Percentiles rank a stretch among this genome's conserved stretches.
phyloP scores from a whole-genome alignment of 2,797 vertebrate genomes.

The Tokudaia muenninki region DNA sequence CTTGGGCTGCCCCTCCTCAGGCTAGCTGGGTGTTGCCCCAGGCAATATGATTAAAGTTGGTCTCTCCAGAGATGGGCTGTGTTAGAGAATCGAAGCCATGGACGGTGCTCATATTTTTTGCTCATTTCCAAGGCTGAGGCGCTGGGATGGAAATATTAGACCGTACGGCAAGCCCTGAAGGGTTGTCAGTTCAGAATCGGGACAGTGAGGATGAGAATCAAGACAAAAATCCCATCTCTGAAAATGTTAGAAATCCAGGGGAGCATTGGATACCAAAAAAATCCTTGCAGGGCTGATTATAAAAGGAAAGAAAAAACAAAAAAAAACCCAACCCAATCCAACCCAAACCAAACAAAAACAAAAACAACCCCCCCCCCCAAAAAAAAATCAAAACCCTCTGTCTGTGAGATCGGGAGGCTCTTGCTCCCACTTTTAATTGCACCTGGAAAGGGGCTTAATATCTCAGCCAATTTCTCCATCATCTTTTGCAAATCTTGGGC shows the following conservation, averaged over 20 bases:
- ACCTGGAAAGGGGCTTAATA: conserved; percentile 88
- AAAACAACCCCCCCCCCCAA: neutral
- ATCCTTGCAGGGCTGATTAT: conserved; percentile 25
- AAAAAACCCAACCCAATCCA: no score
- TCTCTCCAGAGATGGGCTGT: conserved; percentile 74
- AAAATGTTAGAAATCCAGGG: conserved; percentile 26
- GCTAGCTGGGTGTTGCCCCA: conserved; percentile 73
- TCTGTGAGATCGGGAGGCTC: conserved; percentile 79
- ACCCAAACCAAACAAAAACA: neutral
- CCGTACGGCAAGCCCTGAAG: conserved; percentile 83
- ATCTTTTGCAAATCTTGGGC: conserved; percentile 90
- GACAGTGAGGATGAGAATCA: conserved; percentile 36
- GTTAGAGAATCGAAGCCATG: conserved; percentile 74
- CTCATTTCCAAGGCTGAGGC: conserved; percentile 81
- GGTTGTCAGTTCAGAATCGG: conserved; percentile 82
- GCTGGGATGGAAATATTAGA: conserved; percentile 84
- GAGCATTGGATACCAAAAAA: neutral
- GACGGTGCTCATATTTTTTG: conserved; percentile 37
- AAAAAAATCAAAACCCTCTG: conserved; percentile 32
- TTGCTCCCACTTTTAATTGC: conserved; percentile 86
- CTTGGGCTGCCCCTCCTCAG: conserved; percentile 66
- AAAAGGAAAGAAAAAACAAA: neutral
- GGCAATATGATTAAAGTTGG: conserved; percentile 75
- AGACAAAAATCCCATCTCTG: conserved; percentile 52
- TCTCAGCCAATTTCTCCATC: conserved; percentile 89